Evolutionary conservation across 2,797 vertebrate genomes (phyloP), one percentile per base, ranked within the genome.

Genomic region (Valencia hispanica): DNA sequence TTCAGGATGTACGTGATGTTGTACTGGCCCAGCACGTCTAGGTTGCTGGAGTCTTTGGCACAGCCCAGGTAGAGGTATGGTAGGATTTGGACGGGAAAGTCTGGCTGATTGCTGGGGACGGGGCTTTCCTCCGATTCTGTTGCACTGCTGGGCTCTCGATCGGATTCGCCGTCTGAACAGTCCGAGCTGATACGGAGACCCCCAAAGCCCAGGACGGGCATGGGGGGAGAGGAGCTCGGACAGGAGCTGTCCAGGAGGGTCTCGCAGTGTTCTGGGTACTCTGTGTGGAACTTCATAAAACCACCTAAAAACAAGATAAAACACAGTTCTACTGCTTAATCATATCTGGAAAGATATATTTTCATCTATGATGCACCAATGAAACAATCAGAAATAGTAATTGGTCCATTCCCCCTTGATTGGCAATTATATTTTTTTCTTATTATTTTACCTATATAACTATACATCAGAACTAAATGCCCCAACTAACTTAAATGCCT

Each of bases 1-100:
- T 99, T 99, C 92, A 99, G 94, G 92, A 99, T 99, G 93, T 99
- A 99, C 90, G 98, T 98, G 92, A 99, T 99, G 90, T 98, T 98
- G 87, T 98, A 97, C 88, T 97, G 97, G 91, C 97, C 97, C 83
- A 99, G 94, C 86, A 99, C 96, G 77, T 99, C 98, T 83, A 99
- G 91, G 87, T 99, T 99, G 43, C 97, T 97, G 85, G 98, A 99
- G 94, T 99, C 98, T 95, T 98, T 99, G 93, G 98, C 98, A 81
- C 98, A 99, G 91, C 98, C 98, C 93, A 99, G 95, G 92, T 98
- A 99, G 82, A 99, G 96, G 88, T 99, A 97, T 22, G 98, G 98
- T 66, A 99, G 91, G 88, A 99, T 99, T 95, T 99, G 97, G 87
- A 99, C 97, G 0, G 98, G 98, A 90, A 99, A 99, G 73, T 97